Conservation (phyloP, 2,113 vertebrate genomes). For the Chaetorhynchus papuensis region DNA sequence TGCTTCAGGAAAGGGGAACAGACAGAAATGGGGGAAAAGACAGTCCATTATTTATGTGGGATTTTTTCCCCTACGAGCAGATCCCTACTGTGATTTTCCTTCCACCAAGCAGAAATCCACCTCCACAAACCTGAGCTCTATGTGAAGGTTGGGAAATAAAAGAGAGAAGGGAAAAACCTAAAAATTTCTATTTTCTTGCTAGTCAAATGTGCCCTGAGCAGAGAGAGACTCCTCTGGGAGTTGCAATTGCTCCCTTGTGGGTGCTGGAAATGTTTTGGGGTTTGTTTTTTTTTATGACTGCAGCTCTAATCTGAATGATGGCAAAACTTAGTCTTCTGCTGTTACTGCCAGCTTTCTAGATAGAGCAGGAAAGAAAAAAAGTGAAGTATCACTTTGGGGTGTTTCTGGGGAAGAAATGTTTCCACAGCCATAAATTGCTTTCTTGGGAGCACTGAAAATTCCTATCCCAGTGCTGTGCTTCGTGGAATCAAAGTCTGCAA, state of each 20-base stretch:
- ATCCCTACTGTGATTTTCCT: not conserved
- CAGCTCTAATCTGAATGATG: not conserved
- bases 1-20: not conserved
- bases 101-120: not conserved
- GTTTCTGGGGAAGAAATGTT: not conserved
- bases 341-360: not conserved
- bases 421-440: not conserved
- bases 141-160: not conserved
- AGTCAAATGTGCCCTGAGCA: not conserved
- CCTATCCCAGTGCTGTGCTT: not conserved
- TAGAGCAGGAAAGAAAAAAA: not conserved
- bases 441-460: not conserved
- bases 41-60: not conserved
- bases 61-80: not conserved
- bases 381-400: not conserved
- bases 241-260: not conserved
- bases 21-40: not conserved
- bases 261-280: not conserved
- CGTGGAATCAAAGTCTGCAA: fast-evolving
- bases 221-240: not conserved
- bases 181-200: not conserved
- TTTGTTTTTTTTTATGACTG: not conserved
- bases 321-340: not conserved
- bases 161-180: not conserved
- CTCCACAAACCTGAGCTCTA: not conserved